Evolutionary conservation across 1,140 invertebrate species (phyloP).

Genomic region (Berghia stephanieae): DNA sequence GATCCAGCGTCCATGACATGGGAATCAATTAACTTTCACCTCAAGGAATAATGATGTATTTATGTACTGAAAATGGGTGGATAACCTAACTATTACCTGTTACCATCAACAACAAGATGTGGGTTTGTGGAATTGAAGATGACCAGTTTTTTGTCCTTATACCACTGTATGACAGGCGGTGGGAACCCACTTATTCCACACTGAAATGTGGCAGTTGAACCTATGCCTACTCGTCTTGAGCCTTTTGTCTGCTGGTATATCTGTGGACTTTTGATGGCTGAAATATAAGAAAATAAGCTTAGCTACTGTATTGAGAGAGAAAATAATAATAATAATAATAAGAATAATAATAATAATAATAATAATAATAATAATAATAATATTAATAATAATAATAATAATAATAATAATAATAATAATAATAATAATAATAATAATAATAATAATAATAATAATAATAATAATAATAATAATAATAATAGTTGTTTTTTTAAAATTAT

Average conservation of each 20-base stretch:
- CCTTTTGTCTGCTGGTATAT: constrained; percentile 35
- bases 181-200: constrained; percentile 46
- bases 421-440: neutral
- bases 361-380: neutral
- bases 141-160: constrained; percentile 41
- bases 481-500: too few species aligned
- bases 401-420: neutral
- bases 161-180: constrained; percentile 44
- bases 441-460: neutral
- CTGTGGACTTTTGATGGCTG: constrained; percentile 33
- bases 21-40: too few species aligned
- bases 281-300: constrained; percentile 11
- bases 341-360: neutral
- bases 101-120: constrained; percentile 28
- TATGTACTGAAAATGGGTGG: too few species aligned
- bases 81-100: too few species aligned
- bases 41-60: too few species aligned
- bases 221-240: constrained; percentile 24
- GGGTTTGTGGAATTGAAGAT: constrained; percentile 35
- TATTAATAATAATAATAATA: neutral
- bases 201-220: constrained; percentile 33
- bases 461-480: neutral
- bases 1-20: too few species aligned
- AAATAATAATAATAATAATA: neutral
- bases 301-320: neutral